Percentiles rank a stretch among this genome's conserved stretches.
These are phyloP conservation scores for Zophobas atratus DNA, from an alignment of 1,140 invertebrate genomes.

Conservation along the genomic window DNA sequence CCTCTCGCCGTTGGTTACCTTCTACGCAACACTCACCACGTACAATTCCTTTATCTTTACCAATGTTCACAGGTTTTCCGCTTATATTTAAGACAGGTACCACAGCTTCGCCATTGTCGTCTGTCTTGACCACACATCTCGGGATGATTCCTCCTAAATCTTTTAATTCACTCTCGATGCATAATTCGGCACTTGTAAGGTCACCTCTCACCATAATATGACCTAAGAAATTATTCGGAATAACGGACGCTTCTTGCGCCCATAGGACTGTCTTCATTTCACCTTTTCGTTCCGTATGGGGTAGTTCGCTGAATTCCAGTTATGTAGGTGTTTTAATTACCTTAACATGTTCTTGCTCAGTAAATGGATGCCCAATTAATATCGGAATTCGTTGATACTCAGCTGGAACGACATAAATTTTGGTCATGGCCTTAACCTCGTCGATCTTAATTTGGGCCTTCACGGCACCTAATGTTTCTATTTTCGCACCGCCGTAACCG, in stretches of 20 bases:
- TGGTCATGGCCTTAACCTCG: neutral
- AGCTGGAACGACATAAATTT: neutral
- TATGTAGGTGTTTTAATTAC: constrained; percentile 2
- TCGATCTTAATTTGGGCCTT: constrained; percentile 1
- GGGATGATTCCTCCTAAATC: neutral
- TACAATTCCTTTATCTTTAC: neutral
- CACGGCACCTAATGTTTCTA: neutral
- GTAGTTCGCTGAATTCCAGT: neutral
- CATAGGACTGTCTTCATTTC: neutral
- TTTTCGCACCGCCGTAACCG: constrained; percentile 9
- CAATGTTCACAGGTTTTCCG: neutral
- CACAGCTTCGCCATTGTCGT: neutral
- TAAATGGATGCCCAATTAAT: neutral
- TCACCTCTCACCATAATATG: neutral
- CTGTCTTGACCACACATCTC: constrained; percentile 1
- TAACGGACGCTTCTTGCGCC: neutral
- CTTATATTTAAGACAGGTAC: constrained; percentile 9
- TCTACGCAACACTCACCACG: neutral
- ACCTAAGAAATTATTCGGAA: constrained; percentile 17
- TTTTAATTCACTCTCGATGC: constrained; percentile 17
- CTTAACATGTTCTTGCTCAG: neutral
- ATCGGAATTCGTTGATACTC: neutral
- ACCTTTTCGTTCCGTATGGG: neutral
- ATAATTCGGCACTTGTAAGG: neutral
- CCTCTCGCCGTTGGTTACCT: neutral